A percentile compares a stretch with the other conserved stretches of the same genome.
Evolutionary conservation across 1,140 invertebrate genomes (phyloP).

Genomic region (Drosophila rhopaloa): DNA sequence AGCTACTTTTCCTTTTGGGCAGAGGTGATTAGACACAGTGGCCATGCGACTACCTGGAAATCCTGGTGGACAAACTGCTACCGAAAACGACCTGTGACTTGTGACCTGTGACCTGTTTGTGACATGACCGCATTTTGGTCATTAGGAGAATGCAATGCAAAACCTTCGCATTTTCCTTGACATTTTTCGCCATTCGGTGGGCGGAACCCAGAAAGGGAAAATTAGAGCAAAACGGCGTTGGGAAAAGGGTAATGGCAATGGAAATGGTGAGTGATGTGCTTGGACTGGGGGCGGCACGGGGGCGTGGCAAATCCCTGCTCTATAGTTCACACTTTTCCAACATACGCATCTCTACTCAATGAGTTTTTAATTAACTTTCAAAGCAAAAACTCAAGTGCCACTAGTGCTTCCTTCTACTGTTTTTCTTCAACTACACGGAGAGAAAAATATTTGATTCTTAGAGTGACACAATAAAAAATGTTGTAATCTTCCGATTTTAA

Average conservation of each 20-base stretch:
- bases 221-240: slow-evolving; percentile 13
- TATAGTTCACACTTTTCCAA: slow-evolving; percentile 26
- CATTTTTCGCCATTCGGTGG: slow-evolving; percentile 1
- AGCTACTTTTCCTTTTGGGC: slow-evolving; percentile 1
- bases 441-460: not conserved
- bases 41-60: slow-evolving; percentile 8
- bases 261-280: slow-evolving; percentile 29
- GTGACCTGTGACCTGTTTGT: not conserved
- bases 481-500: too few species aligned
- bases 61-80: slow-evolving; percentile 4
- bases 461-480: too few species aligned
- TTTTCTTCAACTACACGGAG: slow-evolving; percentile 5
- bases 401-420: not conserved
- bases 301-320: slow-evolving; percentile 36
- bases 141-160: slow-evolving; percentile 33
- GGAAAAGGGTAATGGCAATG: slow-evolving; percentile 2
- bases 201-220: slow-evolving; percentile 4
- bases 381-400: slow-evolving; percentile 37
- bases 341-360: slow-evolving; percentile 27
- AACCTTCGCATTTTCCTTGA: slow-evolving; percentile 11
- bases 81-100: slow-evolving; percentile 13
- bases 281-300: slow-evolving; percentile 11
- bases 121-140: slow-evolving; percentile 41
- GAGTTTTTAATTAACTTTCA: slow-evolving; percentile 61
- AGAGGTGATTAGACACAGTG: slow-evolving; percentile 14